phyloP scores from a whole-genome alignment of 1,140 invertebrate genomes.

The Atta texana region DNA sequence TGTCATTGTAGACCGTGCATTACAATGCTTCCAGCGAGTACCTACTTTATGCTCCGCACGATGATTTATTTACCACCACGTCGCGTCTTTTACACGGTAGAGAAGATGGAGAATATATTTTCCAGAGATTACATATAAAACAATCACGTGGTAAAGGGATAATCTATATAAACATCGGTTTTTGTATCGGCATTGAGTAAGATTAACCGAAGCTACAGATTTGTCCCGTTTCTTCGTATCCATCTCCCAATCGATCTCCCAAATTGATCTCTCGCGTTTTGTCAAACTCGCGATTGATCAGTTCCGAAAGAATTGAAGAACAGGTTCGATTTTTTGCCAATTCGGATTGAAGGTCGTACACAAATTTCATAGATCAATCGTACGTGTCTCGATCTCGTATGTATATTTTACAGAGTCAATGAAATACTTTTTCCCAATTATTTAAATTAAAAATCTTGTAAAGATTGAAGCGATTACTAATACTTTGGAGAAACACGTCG shows the following conservation, averaged over 20 bases:
- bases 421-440: background rate
- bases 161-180: no score
- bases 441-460: background rate
- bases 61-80: no score
- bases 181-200: background rate
- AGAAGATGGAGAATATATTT: no score
- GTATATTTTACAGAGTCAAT: background rate
- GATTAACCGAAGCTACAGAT: background rate
- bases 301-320: background rate
- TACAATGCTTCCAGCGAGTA: no score
- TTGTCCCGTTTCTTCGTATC: background rate
- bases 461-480: background rate
- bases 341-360: background rate
- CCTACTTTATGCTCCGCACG: no score
- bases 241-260: background rate
- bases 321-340: background rate
- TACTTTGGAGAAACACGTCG: background rate
- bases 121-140: no score
- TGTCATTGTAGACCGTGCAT: no score
- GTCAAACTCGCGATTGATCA: background rate
- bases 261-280: background rate
- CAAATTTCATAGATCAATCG: background rate
- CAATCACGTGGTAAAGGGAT: no score
- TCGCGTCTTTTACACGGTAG: no score
- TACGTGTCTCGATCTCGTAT: background rate